Base-by-base conservation (phyloP, 2,888 invertebrate species). In the Cantharis rufa region DNA sequence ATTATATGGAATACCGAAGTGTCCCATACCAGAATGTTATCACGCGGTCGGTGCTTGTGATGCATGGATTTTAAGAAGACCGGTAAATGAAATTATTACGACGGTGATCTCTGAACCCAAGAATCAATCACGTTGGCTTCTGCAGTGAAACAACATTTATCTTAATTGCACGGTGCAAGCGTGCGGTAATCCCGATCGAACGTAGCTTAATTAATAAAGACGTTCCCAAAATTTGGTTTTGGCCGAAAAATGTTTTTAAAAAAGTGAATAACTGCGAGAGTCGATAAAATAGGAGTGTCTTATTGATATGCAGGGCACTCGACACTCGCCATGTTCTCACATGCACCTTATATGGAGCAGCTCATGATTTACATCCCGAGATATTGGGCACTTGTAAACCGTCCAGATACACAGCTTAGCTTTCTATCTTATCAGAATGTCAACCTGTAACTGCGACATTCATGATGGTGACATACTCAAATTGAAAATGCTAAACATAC, bases 351-450 rank as follows among this genome's bases (percentile, higher is more conserved):
- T 87, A 86, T 85, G 86, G 87, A 84, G 82, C 85, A 83, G 80
- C 81, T 83, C 84, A 87, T 87, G 87, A 87, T 87, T 87, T 87
- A 87, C 86, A 84, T 83, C 77, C 82, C 82, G 82, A 85, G 87
- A 87, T 87, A 87, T 87, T 86, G 86, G 87, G 85, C 84, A 83
- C 85, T 86, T 87, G 86, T 87, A 86, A 85, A 85, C 82, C 82
- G 83, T 84, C 82, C 83, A 78, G 85, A 86, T 86, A 86, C 85
- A 85, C 84, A 84, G 84, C 85, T 85, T 85, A 82, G 85, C 84
- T 86, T 85, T 86, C 83, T 86, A 87, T 87, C 87, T 87, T 87
- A 87, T 87, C 87, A 84, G 79, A 76, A 80, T 82, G 83, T 82
- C 82, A 81, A 83, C 81, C 79, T 81, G 81, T 80, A 79, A 74